Conservation (phyloP, 1,140 invertebrate species). For the Druon quercuslanigerum region DNA sequence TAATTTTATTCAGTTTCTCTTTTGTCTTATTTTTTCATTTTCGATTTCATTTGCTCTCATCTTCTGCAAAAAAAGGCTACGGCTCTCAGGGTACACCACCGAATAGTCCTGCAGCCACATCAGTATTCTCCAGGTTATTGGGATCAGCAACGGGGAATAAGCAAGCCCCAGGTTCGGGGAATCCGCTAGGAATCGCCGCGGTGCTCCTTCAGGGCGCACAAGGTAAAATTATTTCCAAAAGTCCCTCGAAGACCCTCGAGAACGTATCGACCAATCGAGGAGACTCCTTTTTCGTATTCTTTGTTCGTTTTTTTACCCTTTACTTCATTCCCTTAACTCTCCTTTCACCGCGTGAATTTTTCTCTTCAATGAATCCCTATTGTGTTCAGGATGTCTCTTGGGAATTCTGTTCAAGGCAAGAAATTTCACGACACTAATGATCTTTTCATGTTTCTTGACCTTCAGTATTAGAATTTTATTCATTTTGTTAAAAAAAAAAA, state of each 20-base stretch:
- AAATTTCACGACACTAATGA: not conserved
- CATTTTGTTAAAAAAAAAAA: not conserved
- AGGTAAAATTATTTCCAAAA: conserved; percentile 63
- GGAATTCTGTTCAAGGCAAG: not conserved
- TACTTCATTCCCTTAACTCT: not conserved
- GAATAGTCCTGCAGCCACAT: conserved; percentile 65
- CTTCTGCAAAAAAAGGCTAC: conserved; percentile 60
- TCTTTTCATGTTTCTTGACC: not conserved
- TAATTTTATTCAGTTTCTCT: conserved; percentile 11
- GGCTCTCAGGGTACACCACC: conserved; percentile 69
- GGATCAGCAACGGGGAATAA: conserved; percentile 63
- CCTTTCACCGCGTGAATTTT: not conserved
- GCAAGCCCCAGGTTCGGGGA: conserved; percentile 62
- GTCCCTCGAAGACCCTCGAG: conserved; percentile 33
- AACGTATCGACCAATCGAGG: conserved; percentile 27
- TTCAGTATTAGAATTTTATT: not conserved
- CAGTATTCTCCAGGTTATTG: conserved; percentile 68
- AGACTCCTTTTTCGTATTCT: conserved; percentile 12
- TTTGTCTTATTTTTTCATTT: conserved; percentile 51
- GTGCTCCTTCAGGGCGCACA: conserved; percentile 72
- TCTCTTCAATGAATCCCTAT: not conserved
- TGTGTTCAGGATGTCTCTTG: not conserved
- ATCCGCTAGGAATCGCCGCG: conserved; percentile 71
- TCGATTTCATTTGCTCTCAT: conserved; percentile 35
- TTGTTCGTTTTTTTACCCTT: not conserved